Conservation (phyloP, 2,797 vertebrate species). For the Pseudochaenichthys georgianus region DNA sequence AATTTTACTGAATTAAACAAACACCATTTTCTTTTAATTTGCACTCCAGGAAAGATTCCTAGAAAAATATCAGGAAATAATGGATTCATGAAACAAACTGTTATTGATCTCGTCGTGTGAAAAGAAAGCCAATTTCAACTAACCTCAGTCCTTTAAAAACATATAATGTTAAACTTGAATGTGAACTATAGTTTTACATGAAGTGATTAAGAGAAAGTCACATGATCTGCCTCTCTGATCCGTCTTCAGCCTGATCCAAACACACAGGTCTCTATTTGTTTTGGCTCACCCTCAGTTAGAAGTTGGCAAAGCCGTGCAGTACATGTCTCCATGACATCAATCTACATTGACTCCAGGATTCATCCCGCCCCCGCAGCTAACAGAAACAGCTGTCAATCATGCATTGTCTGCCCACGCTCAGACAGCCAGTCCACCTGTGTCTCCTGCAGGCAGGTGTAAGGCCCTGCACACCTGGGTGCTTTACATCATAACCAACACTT, state of each 20-base stretch:
- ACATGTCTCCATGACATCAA: not conserved
- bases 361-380: not conserved
- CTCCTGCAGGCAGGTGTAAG: conserved; percentile 32
- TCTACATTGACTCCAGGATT: not conserved
- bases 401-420: not conserved
- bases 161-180: too few relatives aligned
- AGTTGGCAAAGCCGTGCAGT: not conserved
- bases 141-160: too few relatives aligned
- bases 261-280: not conserved
- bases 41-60: not conserved
- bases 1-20: too few relatives aligned
- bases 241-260: not conserved
- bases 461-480: conserved; percentile 5
- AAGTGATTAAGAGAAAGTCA: not conserved
- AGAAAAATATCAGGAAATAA: not conserved
- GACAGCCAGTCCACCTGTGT: conserved; percentile 24
- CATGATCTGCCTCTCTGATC: not conserved
- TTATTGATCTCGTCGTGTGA: not conserved
- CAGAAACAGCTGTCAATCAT: conserved; percentile 9
- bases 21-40: too few relatives aligned
- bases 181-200: too few relatives aligned
- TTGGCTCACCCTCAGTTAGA: not conserved
- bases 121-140: not conserved
- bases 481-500: not conserved
- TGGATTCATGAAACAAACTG: not conserved